Evolutionary conservation across 2,797 vertebrate species (phyloP), one percentile per base, ranked within the genome.

Genomic region (Tiaroga cobitis): DNA sequence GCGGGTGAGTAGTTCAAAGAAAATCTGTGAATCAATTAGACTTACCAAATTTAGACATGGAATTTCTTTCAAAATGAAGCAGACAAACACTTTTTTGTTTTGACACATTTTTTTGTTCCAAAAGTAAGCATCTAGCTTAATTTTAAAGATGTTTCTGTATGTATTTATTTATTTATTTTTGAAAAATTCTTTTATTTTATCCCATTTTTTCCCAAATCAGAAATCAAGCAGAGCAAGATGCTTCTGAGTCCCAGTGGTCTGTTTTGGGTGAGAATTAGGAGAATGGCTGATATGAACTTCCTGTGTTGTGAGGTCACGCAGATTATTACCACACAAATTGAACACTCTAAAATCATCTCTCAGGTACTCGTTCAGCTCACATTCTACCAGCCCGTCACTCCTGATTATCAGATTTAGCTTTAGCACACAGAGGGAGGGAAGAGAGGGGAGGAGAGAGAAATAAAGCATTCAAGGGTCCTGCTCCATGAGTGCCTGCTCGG

Each of bases 401-500:
- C 81, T 90, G 83, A 89, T 91, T 89, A 91, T 90, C 82, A 89
- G 83, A 88, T 86, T 87, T 89, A 82, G 81, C 86, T 81, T 89
- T 80, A 86, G 74, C 74, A 46, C 72, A 76, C 65, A 74, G 67
- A 75, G 56, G n/a, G 68, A 79, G 79, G 41, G 74, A 29, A 65
- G 46, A 24, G 29, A 69, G 24, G n/a, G 69, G 69, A 43, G 39
- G 76, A 74, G 1, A 82, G 46, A 61, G 46, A 43, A 39, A 46
- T 73, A 74, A 83, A 15, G 80, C 54, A 51, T 89, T 89, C 65
- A 77, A 80, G 82, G 86, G 81, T 83, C 37, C 76, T 32, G 78
- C 76, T 86, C 56, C 82, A n/a, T 56, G 80, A 84, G 77, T 85
- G 86, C 85, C 76, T 85, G 85, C 77, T 82, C 77, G 67, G 41